Conservation (phyloP, 2,888 invertebrate species). For the Julus scanicus region DNA sequence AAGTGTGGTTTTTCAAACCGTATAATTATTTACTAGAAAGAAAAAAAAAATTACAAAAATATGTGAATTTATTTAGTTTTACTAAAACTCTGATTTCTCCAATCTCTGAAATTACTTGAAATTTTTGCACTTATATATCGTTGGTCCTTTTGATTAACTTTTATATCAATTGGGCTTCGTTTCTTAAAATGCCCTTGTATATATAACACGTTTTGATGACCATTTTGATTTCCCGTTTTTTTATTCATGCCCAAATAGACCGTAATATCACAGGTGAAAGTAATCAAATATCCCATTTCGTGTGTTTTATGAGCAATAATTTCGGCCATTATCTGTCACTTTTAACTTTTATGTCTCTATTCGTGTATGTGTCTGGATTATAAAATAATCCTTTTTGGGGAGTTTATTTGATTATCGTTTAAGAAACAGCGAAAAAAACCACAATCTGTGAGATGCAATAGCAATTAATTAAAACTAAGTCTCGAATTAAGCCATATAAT, state of each 20-base stretch:
- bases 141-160: too few species aligned
- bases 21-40: neutral
- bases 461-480: neutral
- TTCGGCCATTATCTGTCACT: conserved; percentile 45
- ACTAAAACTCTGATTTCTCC: too few species aligned
- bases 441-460: neutral
- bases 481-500: neutral
- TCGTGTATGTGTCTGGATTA: neutral
- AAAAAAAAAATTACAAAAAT: too few species aligned
- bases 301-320: conserved; percentile 41
- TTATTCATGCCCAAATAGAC: conserved; percentile 35
- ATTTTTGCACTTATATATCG: neutral
- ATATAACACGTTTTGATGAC: neutral
- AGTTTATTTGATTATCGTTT: neutral
- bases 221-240: conserved; percentile 31
- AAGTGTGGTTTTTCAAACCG: neutral
- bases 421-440: neutral
- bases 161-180: neutral
- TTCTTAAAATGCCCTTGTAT: neutral
- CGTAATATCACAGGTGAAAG: conserved; percentile 42
- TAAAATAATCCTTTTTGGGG: conserved; percentile 2
- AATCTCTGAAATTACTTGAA: neutral
- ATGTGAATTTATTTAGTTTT: too few species aligned
- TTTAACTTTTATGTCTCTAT: neutral
- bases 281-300: conserved; percentile 45